Percentiles rank a stretch among this genome's conserved stretches.
Evolutionary conservation across 2,888 invertebrate species (phyloP).

Genomic region (Resseliella maxima): DNA sequence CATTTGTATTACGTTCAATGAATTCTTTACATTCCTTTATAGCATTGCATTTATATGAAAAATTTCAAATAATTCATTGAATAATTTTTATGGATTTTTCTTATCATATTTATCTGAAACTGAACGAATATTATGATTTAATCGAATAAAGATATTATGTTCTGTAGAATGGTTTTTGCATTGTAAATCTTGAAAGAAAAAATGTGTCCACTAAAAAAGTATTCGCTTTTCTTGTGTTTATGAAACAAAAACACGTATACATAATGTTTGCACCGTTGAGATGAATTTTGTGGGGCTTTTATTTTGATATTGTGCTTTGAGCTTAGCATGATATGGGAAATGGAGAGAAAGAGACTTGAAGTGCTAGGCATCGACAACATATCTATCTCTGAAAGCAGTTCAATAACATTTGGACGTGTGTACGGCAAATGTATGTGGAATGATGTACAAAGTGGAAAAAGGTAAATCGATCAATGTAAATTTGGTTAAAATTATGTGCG

Average conservation of each 20-base stretch:
- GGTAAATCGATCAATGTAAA: neutral
- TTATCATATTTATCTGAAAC: neutral
- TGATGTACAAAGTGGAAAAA: neutral
- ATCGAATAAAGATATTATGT: no score
- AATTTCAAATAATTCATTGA: neutral
- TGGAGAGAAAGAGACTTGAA: neutral
- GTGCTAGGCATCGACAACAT: slow-evolving; percentile 3
- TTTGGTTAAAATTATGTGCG: slow-evolving; percentile 3
- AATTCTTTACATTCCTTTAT: neutral
- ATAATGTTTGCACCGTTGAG: no score
- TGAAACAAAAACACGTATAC: neutral
- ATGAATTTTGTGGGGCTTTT: neutral
- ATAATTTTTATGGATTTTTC: neutral
- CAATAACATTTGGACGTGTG: slow-evolving; percentile 2
- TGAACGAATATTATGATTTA: neutral
- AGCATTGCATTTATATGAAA: neutral
- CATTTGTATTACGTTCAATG: neutral
- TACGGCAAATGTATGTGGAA: neutral
- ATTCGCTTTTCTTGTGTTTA: no score
- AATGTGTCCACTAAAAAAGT: no score
- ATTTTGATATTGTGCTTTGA: slow-evolving; percentile 8
- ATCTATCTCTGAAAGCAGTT: slow-evolving; percentile 11
- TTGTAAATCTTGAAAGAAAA: no score
- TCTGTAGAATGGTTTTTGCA: no score
- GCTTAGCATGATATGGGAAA: neutral